A percentile compares a stretch with the other conserved stretches of the same genome.
phyloP scores from a whole-genome alignment of 2,113 vertebrate species.

The Corythornis vintsioides region DNA sequence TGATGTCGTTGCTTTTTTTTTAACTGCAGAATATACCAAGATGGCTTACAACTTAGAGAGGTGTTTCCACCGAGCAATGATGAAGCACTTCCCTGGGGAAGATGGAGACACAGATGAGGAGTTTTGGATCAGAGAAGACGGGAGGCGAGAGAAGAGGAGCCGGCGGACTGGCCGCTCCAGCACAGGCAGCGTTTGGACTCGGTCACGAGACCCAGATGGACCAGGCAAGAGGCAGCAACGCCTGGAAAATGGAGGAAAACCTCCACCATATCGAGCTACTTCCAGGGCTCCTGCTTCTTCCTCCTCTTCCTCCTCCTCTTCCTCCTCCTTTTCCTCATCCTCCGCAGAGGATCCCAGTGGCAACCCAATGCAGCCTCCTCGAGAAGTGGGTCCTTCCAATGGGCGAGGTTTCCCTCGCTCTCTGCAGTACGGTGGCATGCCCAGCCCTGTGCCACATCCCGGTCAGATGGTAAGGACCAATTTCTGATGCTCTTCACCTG shows the following conservation, averaged over 20 bases:
- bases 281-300: constrained; percentile 49
- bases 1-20: background rate
- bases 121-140: constrained; percentile 88
- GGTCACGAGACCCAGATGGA: constrained; percentile 81
- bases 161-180: constrained; percentile 71
- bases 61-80: constrained; percentile 92
- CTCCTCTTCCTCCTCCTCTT: constrained; percentile 54
- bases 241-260: constrained; percentile 78
- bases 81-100: constrained; percentile 95
- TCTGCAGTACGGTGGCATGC: constrained; percentile 71
- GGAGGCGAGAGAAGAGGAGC: constrained; percentile 87
- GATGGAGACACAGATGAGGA: constrained; percentile 97
- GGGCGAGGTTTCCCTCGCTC: constrained; percentile 69
- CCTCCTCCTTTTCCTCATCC: constrained; percentile 51
- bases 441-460: constrained; percentile 66
- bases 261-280: constrained; percentile 73
- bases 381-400: constrained; percentile 69
- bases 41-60: constrained; percentile 96
- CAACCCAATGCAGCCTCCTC: constrained; percentile 41
- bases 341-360: constrained; percentile 53
- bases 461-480: constrained; percentile 71
- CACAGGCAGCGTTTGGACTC: constrained; percentile 75
- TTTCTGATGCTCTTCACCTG: background rate
- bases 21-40: constrained; percentile 88
- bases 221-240: constrained; percentile 78